A percentile compares a stretch with the other conserved stretches of the same genome.
Evolutionary conservation across 2,797 vertebrate genomes (phyloP).

Genomic region (Myripristis jacobus): DNA sequence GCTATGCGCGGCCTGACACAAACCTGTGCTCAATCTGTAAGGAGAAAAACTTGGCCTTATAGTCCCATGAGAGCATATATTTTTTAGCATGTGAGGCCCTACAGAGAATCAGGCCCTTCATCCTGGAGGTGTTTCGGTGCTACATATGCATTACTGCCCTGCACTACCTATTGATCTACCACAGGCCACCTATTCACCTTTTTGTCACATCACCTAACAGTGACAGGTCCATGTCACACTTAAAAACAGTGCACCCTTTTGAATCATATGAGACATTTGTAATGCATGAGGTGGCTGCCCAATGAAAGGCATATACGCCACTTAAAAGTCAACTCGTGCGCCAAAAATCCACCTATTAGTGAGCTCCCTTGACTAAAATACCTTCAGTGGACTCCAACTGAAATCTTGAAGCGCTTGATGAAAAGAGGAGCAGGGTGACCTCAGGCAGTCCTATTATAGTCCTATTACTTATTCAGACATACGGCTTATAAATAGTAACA

Average conservation of each 20-base stretch:
- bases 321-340: conserved; percentile 55
- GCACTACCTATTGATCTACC: too few species aligned
- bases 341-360: conserved; percentile 43
- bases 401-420: conserved; percentile 45
- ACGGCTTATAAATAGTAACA: conserved; percentile 54
- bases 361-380: conserved; percentile 37
- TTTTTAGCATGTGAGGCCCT: too few species aligned
- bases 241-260: conserved; percentile 13
- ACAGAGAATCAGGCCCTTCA: too few species aligned
- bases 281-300: conserved; percentile 24
- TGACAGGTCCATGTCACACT: background rate
- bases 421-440: conserved; percentile 50
- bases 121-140: too few species aligned
- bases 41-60: too few species aligned
- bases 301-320: conserved; percentile 26
- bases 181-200: too few species aligned
- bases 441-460: conserved; percentile 33
- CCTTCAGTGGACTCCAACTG: conserved; percentile 33
- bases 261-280: conserved; percentile 29
- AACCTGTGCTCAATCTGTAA: too few species aligned
- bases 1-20: too few species aligned
- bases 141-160: too few species aligned
- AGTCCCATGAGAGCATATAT: too few species aligned
- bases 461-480: conserved; percentile 48
- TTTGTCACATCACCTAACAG: conserved; percentile 10